Base-by-base conservation (phyloP, 2,113 vertebrate species). In the Notechis scutatus region DNA sequence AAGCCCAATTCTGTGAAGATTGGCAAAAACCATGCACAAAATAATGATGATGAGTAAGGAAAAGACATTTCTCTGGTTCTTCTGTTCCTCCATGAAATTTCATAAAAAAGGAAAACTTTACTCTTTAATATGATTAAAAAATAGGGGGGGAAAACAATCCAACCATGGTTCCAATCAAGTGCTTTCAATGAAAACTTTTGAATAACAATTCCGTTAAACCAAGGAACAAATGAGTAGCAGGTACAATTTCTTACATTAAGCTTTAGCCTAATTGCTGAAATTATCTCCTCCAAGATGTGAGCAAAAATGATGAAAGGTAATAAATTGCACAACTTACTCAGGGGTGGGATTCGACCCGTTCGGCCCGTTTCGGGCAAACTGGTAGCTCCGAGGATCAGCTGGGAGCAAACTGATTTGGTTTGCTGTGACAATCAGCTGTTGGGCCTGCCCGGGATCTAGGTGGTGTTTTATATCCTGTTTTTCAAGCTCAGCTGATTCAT, bases 221-320 rank as follows among this genome's bases (percentile, higher is more conserved):
- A 1, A 90, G 54, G 91, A 92, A 2, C 0, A 56, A 45, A 57
- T 45, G 39, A 92, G 74, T 5, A 87, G 1, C 12, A 50, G 6
- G 3, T 91, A 50, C n/a, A 64, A n/a, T 12, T 95, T 93, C n/a
- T 18, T 54, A 34, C 6, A 61, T 88, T 92, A 85, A 47, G 47
- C 21, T 92, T 57, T n/a, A 92, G 9, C 4, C 54, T 88, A 20
- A 45, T 39, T 0, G 34, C 6, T 18, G 69, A 95, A 95, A 57
- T 91, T 86, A 92, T 92, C 95, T 95, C 94, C 81, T 42, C 64
- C 92, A 95, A 95, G 20, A 11, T 4, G 6, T 3, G 0, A 93
- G 34, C 9, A 93, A 6, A 64, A 95, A 89, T 91, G 93, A 14
- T 91, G 42, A 95, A 96, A 94, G 20, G 8, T 86, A 95, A 93